phyloP scores from a whole-genome alignment of 2,888 invertebrate species.

The Eristalis pertinax region DNA sequence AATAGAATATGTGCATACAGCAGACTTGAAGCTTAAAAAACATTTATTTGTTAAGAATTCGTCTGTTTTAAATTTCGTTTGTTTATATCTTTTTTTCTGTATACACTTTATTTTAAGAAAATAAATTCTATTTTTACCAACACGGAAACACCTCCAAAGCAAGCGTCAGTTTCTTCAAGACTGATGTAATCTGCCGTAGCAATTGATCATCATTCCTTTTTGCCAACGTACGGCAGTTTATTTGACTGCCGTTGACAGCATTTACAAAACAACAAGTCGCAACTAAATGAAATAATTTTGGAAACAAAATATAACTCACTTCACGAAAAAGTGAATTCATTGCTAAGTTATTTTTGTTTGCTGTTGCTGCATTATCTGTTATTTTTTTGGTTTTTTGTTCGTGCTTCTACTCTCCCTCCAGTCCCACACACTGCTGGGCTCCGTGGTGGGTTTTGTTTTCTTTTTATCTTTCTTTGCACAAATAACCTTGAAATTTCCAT shows the following conservation, averaged over 20 bases:
- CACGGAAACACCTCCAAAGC: neutral
- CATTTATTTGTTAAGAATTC: neutral
- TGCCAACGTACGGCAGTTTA: neutral
- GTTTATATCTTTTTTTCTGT: neutral
- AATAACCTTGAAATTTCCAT: constrained; percentile 60
- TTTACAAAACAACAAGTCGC: too few species aligned
- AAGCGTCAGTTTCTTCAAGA: neutral
- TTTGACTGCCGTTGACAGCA: neutral
- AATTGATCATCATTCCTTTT: neutral
- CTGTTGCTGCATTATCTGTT: constrained; percentile 31
- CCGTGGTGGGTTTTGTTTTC: constrained; percentile 22
- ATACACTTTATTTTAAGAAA: neutral
- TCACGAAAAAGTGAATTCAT: neutral
- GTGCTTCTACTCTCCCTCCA: neutral
- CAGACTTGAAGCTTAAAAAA: too few species aligned
- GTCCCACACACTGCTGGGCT: neutral
- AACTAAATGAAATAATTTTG: neutral
- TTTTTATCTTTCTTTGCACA: constrained; percentile 45
- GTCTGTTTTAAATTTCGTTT: neutral
- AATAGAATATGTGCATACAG: too few species aligned
- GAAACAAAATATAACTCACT: neutral
- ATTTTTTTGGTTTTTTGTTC: neutral
- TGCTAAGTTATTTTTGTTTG: constrained; percentile 37
- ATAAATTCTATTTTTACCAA: neutral
- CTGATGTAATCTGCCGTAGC: neutral